Base-by-base conservation (phyloP, 2,888 invertebrate species). In the Andrena bicolor region DNA sequence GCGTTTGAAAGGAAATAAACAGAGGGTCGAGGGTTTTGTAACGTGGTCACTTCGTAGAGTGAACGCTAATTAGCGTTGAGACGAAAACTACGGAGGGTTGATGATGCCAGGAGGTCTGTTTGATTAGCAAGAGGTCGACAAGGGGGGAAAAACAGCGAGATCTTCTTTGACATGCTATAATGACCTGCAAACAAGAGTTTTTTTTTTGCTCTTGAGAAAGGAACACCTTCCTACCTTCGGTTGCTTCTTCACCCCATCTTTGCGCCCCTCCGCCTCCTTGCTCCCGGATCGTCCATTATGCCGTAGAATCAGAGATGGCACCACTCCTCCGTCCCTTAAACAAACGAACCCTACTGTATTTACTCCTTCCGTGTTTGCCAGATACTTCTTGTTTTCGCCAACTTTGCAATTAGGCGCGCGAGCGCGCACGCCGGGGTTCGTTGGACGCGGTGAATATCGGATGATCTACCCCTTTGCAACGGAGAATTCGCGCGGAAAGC, bases 131-230 rank as follows among this genome's bases (percentile, higher is more conserved):
- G 51, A 81, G 70, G 69, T 72, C 41, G 61, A 51, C 77, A 65
- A 80, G 60, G 8, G 70, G 70, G 77, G 76, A 76, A 80, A 84
- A 78, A 79, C 77, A 78, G 74, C 51, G 80, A 88, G 86, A 88
- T 86, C 89, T 86, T 85, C 85, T 84, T 85, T 85, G 86, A 82
- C 88, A 89, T 83, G 86, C 81, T 82, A 90, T 93, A 93, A 93
- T 91, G 92, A 93, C 90, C 90, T 92, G 92, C 92, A 93, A 93
- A 93, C 92, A 93, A 90, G 86, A 85, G 86, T 86, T 87, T 77
- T 83, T 20, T 20, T 69, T 32, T 87, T 77, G 51, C 80, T 84
- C 86, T 85, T 78, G 72, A 78, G 79, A 84, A 80, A 73, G 81
- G 82, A 78, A 77, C 82, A 84, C 82, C 77, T 81, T 82, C 63